phyloP scores from a whole-genome alignment of 2,888 invertebrate species.

The Cephus pulcher region DNA sequence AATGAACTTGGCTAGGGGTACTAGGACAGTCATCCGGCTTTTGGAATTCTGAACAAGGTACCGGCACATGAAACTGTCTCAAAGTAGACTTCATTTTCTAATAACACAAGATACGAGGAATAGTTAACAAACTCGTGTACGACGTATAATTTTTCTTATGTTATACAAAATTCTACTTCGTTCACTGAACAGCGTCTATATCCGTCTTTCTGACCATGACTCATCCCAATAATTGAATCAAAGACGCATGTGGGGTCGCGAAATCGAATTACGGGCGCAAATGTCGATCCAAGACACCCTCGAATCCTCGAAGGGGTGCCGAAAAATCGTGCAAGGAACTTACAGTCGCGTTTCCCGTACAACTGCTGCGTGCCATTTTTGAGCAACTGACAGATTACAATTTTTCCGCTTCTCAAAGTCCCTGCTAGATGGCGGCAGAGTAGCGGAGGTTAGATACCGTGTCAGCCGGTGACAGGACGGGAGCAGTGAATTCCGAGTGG shows the following conservation, averaged over 20 bases:
- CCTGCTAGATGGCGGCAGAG: background rate
- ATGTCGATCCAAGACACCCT: constrained; percentile 63
- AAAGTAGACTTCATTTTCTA: constrained; percentile 26
- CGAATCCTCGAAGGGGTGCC: constrained; percentile 39
- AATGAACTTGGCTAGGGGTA: constrained; percentile 36
- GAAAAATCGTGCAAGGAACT: background rate
- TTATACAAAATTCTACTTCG: background rate
- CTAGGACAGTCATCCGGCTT: constrained; percentile 17
- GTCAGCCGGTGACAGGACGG: background rate
- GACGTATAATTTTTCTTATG: background rate
- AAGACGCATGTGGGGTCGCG: constrained; percentile 57
- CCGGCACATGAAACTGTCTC: constrained; percentile 16
- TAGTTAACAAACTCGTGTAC: background rate
- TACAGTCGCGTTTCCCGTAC: background rate
- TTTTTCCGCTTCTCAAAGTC: background rate
- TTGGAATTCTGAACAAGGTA: constrained; percentile 29
- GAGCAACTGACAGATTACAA: background rate
- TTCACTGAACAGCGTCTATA: background rate
- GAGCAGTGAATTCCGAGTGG: constrained; percentile 31
- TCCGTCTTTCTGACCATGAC: constrained; percentile 50
- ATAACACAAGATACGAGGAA: background rate
- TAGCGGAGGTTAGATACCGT: background rate
- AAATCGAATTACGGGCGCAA: constrained; percentile 63
- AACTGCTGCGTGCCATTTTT: background rate
- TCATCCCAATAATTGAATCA: constrained; percentile 60